Conservation (phyloP, 1,140 invertebrate genomes). For the Druon quercuslanigerum region DNA sequence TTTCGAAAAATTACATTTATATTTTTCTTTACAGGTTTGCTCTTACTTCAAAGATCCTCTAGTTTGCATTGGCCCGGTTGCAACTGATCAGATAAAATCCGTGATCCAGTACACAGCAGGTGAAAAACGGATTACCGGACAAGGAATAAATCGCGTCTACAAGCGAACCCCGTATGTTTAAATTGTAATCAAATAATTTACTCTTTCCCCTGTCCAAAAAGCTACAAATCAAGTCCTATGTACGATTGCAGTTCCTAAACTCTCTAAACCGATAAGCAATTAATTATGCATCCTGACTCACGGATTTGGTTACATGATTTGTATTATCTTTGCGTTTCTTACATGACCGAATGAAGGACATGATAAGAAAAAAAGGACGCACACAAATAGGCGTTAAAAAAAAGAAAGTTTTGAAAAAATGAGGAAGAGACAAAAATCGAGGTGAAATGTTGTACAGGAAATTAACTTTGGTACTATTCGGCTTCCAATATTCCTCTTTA, state of each 20-base stretch:
- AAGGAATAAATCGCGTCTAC: constrained; percentile 67
- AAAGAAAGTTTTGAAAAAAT: constrained; percentile 34
- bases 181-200: constrained; percentile 38
- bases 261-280: constrained; percentile 40
- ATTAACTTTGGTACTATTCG: constrained; percentile 44
- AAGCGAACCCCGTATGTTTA: constrained; percentile 68
- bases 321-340: constrained; percentile 4
- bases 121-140: constrained; percentile 84
- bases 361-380: constrained; percentile 25
- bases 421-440: constrained; percentile 35
- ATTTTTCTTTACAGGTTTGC: constrained; percentile 80
- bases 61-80: constrained; percentile 90
- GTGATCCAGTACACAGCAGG: constrained; percentile 86
- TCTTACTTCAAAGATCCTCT: constrained; percentile 93
- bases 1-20: background rate
- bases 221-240: constrained; percentile 51
- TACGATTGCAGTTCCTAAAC: constrained; percentile 43
- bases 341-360: constrained; percentile 31
- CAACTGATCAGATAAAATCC: constrained; percentile 83
- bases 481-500: constrained; percentile 58
- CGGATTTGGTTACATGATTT: constrained; percentile 36
- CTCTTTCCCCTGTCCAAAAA: constrained; percentile 34
- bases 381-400: constrained; percentile 21
- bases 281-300: constrained; percentile 39
- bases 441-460: constrained; percentile 30